A percentile compares a stretch with the other conserved stretches of the same genome.
Evolutionary conservation across 2,888 invertebrate species (phyloP).

Genomic region (Drosophila peninsularis): DNA sequence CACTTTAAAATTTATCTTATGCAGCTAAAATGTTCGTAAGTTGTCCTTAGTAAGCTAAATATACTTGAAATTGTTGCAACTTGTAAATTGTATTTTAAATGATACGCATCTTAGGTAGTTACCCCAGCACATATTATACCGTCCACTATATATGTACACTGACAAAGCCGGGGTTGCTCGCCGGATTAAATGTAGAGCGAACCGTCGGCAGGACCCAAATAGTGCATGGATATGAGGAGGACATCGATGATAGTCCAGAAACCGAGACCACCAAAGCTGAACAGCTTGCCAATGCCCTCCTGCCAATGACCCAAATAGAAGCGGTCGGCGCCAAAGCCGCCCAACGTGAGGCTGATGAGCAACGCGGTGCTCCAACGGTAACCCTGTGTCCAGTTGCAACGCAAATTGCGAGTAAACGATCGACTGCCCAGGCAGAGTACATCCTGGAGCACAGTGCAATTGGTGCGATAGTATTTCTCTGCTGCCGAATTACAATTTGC

Average conservation of each 20-base stretch:
- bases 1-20: neutral
- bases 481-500: slow-evolving; percentile 90
- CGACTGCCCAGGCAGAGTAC: slow-evolving; percentile 95
- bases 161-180: neutral
- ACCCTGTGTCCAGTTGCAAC: slow-evolving; percentile 98
- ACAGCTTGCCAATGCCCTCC: slow-evolving; percentile 99
- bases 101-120: slow-evolving; percentile 8
- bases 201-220: slow-evolving; percentile 98
- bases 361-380: slow-evolving; percentile 98
- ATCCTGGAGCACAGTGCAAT: slow-evolving; percentile 94
- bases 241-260: slow-evolving; percentile 99
- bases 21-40: neutral
- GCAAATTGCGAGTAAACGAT: slow-evolving; percentile 93
- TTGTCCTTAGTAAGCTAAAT: neutral
- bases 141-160: neutral
- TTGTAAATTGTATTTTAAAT: neutral
- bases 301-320: slow-evolving; percentile 99
- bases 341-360: slow-evolving; percentile 95
- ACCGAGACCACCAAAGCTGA: slow-evolving; percentile 99
- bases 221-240: slow-evolving; percentile 97
- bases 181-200: slow-evolving; percentile 93
- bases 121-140: neutral
- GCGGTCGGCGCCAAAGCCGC: slow-evolving; percentile 98
- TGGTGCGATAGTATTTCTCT: slow-evolving; percentile 86
- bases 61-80: neutral